Evolutionary conservation across 2,888 invertebrate species (phyloP), one percentile per base, ranked within the genome.

Genomic region (Drosophila mettleri): DNA sequence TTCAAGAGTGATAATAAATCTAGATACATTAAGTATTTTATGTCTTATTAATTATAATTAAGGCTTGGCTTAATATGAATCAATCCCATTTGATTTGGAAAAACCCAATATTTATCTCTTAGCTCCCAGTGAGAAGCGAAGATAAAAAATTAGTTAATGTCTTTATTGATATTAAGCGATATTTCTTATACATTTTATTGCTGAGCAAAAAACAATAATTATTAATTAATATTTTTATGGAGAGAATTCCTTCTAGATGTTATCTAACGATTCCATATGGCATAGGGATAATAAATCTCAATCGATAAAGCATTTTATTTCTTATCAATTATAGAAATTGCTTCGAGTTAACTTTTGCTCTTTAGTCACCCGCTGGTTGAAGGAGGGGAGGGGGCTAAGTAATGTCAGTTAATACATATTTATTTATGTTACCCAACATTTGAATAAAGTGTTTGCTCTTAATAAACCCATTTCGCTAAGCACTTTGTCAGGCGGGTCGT

Each of bases 391-490:
- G 31, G 22, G n/a, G 43, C 18, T 51, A 51, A 68, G 49, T 36
- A 74, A 74, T 60, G 29, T 49, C 46, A 33, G 46, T 53, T 73
- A 77, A 79, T 75, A 70, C 68, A 70, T 78, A 84, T 80, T 75
- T 85, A 83, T 88, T 88, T 83, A 66, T 76, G 73, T 82, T 76
- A 62, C 49, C 60, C 55, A 74, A 59, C 80, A 86, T 83, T 84
- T 88, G 67, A 68, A 78, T 74, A 75, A 86, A 86, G 65, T 88
- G 86, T 84, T 84, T 88, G 84, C 81, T 86, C 73, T 84, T 84
- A 84, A 84, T 88, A 86, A 88, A 88, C 85, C 86, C 84, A 84
- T 84, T 84, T 84, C 62, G 71, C 73, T 81, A 78, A 84, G 85
- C 72, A 84, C 84, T 81, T 74, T 75, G 77, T 59, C 61, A 67